Evolutionary conservation across 2,888 invertebrate genomes (phyloP), one percentile per base, ranked within the genome.

Genomic region (Drosophila tripunctata): DNA sequence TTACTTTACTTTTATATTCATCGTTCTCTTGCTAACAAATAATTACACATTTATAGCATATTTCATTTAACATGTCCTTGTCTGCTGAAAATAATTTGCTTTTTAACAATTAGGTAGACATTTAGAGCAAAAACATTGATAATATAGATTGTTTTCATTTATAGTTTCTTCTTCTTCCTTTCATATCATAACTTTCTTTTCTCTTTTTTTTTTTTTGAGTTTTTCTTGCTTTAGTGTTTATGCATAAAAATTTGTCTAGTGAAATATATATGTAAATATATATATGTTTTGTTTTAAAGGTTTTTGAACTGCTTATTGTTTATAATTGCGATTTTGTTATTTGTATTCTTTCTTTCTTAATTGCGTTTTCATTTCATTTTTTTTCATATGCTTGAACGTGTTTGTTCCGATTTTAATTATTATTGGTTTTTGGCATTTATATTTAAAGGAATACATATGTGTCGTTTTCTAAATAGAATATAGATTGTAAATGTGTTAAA

Each of bases 51-150:
- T 70, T 61, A 76, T 78, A 83, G 75, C 71, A 62, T 75, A 48
- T 50, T 68, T 52, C 24, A 57, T 64, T 50, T 60, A 75, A 71
- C 83, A 58, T 67, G 47, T 51, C 38, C 17, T 63, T 67, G 58
- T 55, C 58, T 67, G 85, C 78, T 63, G 78, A 84, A 80, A 80
- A 80, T 80, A 84, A 84, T 60, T 71, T 55, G 54, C 33, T 41
- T 66, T 67, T 48, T 80, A 87, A 88, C 87, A 88, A 75, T 87
- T 87, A 87, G 80, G 80, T 87, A 87, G 87, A 87, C 87, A 88
- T 87, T 88, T 87, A 87, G 87, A 83, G 87, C 87, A 88, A 85
- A 87, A 87, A 85, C 86, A 85, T 86, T 79, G 71, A 86, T 83
- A 84, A 84, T 86, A 82, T 75, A 84, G 87, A 78, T 75, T 80